Evolutionary conservation across 2,797 vertebrate species (phyloP), one percentile per base, ranked within the genome.

Genomic region (Cryptoblepharus egeriae): DNA sequence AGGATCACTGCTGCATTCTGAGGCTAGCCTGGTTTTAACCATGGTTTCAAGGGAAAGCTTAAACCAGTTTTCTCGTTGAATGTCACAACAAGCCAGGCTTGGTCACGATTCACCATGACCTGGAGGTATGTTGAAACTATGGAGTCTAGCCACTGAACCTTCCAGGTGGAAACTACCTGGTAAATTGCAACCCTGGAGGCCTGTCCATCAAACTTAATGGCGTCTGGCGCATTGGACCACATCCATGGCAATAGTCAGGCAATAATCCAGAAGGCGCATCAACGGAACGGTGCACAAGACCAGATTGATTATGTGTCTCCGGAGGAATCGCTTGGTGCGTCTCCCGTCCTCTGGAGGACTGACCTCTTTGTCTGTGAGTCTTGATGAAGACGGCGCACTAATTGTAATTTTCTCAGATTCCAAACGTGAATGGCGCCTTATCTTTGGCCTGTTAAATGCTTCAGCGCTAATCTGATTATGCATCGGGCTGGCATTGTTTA

Each of bases 241-340:
- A 85, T 86, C 77, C 88, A 85, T 13, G 71, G 24, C 24, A 69
- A 10, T 3, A 11, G 24, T 13, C 73, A 84, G 82, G 80, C 78
- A 85, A 18, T 68, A 80, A 20, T 85, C 82, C 80, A 89, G 71
- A 77, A 57, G 78, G 82, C 58, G 69, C 71, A 63, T 16, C 79
- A 77, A 28, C 70, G 69, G 71, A 72, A 24, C 0, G 68, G 79
- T 10, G 15, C 37, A 71, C 86, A 86, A 61, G 52, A 70, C n/a
- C n/a, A 58, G 52, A 90, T 92, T 73, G 55, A 60, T 90, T 70
- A 82, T 67, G 49, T 75, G 88, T 58, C 2, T 79, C 79, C 84
- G 78, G 72, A 0, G 2, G 71, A 88, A 68, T 16, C 71, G 75
- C 15, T 82, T 9, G 77, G 80, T 86, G 81, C 1, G 63, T 88